phyloP scores from a whole-genome alignment of 2,888 invertebrate species.

The Ennomos quercinarius region DNA sequence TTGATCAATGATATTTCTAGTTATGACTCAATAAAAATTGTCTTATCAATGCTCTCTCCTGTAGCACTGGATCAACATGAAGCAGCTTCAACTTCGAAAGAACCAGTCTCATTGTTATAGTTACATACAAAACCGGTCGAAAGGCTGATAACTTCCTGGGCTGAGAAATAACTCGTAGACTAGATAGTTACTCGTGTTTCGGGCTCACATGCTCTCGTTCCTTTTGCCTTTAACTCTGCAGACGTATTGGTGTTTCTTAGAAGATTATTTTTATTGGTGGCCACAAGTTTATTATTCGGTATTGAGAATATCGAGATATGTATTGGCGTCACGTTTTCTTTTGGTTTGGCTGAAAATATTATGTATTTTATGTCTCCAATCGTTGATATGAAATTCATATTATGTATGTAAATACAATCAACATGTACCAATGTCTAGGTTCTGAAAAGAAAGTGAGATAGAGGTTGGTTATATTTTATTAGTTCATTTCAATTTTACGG shows the following conservation, averaged over 20 bases:
- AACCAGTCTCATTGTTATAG: constrained; percentile 59
- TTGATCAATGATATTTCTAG: too few species aligned
- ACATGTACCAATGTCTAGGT: too few species aligned
- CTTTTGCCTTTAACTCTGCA: constrained; percentile 58
- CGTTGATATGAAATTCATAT: not conserved
- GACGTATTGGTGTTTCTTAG: constrained; percentile 64
- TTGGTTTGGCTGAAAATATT: not conserved
- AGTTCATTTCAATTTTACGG: too few species aligned
- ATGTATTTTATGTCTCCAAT: too few species aligned
- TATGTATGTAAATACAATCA: too few species aligned
- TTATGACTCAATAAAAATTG: too few species aligned
- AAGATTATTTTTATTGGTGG: constrained; percentile 60
- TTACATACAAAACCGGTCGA: constrained; percentile 67
- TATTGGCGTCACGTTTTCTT: constrained; percentile 5
- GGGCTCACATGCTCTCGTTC: constrained; percentile 65
- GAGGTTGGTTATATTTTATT: too few species aligned
- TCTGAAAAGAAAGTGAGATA: too few species aligned
- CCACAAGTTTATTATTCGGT: constrained; percentile 49
- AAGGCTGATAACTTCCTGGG: constrained; percentile 77
- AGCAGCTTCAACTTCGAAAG: constrained; percentile 37
- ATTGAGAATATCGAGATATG: constrained; percentile 11
- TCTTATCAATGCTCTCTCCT: too few species aligned
- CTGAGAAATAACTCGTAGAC: constrained; percentile 71
- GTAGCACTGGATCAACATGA: constrained; percentile 30
- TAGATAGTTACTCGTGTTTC: constrained; percentile 59